These are phyloP conservation scores for Formicarius rufipectus DNA, from an alignment of 2,113 vertebrate genomes.

Conservation along the genomic window DNA sequence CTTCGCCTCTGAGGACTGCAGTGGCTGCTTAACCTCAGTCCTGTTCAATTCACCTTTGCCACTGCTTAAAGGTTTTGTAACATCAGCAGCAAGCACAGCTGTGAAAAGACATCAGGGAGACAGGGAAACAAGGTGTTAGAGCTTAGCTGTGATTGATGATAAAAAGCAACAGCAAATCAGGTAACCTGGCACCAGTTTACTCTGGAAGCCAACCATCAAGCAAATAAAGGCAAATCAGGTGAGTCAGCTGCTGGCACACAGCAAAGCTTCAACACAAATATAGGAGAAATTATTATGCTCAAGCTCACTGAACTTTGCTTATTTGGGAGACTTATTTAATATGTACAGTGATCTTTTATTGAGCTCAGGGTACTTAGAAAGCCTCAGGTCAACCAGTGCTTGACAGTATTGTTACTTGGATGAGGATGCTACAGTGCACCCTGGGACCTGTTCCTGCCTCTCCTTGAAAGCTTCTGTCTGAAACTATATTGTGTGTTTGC, in stretches of 20 bases:
- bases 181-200: background rate
- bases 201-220: background rate
- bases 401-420: background rate
- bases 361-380: background rate
- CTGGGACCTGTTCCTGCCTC: background rate
- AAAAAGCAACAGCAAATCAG: slow-evolving; percentile 35
- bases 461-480: background rate
- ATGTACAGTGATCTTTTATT: background rate
- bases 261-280: background rate
- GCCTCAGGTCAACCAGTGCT: background rate
- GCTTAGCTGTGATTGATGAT: slow-evolving; percentile 40
- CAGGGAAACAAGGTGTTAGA: slow-evolving; percentile 10
- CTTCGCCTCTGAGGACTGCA: background rate
- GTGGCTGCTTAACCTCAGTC: background rate
- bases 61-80: background rate
- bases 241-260: background rate
- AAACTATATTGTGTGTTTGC: background rate
- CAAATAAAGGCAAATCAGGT: slow-evolving; percentile 6
- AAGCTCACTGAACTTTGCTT: background rate
- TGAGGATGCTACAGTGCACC: background rate
- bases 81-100: slow-evolving; percentile 19
- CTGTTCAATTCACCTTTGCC: slow-evolving; percentile 19
- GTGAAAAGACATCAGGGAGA: background rate
- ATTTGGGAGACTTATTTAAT: background rate
- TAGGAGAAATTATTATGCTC: background rate